phyloP scores from a whole-genome alignment of 2,797 vertebrate species.

The Urosaurus nigricauda region DNA sequence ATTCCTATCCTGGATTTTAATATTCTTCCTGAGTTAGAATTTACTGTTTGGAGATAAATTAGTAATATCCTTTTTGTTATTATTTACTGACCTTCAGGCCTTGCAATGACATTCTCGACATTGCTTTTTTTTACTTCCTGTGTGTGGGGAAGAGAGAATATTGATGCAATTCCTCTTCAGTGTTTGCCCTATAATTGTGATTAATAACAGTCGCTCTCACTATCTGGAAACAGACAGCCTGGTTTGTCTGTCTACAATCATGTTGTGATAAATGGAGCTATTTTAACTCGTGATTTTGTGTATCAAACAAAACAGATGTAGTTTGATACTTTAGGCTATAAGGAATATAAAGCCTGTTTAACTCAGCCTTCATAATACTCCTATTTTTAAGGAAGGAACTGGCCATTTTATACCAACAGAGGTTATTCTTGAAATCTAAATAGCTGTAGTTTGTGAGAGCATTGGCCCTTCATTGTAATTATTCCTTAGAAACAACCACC shows the following conservation, averaged over 20 bases:
- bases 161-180: conserved; percentile 86
- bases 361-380: conserved; percentile 80
- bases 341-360: conserved; percentile 89
- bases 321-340: conserved; percentile 89
- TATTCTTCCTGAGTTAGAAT: conserved; percentile 58
- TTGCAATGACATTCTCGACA: conserved; percentile 65
- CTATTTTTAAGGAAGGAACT: conserved; percentile 72
- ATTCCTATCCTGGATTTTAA: conserved; percentile 14
- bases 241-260: conserved; percentile 98
- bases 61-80: conserved; percentile 70
- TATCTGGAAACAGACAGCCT: conserved; percentile 96
- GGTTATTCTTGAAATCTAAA: conserved; percentile 49
- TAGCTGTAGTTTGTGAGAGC: conserved; percentile 60
- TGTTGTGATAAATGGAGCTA: conserved; percentile 95
- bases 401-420: conserved; percentile 69
- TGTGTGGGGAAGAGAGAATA: conserved; percentile 77
- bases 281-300: conserved; percentile 92
- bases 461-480: conserved; percentile 35
- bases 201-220: conserved; percentile 94
- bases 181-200: conserved; percentile 97
- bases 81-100: conserved; percentile 80
- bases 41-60: conserved; percentile 69
- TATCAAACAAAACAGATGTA: conserved; percentile 99
- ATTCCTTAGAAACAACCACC: conserved; percentile 31
- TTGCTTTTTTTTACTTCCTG: conserved; percentile 71